Conservation (phyloP, 2,888 invertebrate species). For the Troilus luridus region DNA sequence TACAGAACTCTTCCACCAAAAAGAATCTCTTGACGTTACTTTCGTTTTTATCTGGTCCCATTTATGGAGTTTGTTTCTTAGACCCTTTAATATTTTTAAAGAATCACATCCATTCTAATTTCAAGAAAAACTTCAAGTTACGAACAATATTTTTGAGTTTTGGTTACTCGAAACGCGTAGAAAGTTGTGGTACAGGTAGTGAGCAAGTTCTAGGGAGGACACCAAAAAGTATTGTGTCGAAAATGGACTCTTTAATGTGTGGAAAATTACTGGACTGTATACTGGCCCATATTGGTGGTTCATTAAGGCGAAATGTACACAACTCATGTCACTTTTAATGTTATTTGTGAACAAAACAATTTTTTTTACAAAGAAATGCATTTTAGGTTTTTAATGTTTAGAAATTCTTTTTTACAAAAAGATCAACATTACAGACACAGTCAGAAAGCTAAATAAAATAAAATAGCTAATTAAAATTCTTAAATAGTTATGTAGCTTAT, state of each 20-base stretch:
- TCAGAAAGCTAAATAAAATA: background rate
- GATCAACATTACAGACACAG: background rate
- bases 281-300: background rate
- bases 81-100: background rate
- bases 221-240: background rate
- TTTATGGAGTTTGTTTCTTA: too few relatives aligned
- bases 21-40: too few relatives aligned
- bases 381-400: background rate
- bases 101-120: background rate
- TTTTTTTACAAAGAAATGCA: background rate
- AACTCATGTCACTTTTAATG: background rate
- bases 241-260: background rate
- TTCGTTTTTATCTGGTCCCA: too few relatives aligned
- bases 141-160: background rate
- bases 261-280: background rate
- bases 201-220: background rate
- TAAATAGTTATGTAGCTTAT: background rate
- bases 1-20: too few relatives aligned
- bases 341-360: background rate
- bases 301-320: background rate
- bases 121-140: background rate
- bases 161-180: background rate
- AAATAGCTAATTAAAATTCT: background rate
- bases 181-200: constrained; percentile 10
- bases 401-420: background rate